These are phyloP conservation scores for Sphinx pinastri DNA, from an alignment of 2,888 invertebrate species.

Conservation along the genomic window DNA sequence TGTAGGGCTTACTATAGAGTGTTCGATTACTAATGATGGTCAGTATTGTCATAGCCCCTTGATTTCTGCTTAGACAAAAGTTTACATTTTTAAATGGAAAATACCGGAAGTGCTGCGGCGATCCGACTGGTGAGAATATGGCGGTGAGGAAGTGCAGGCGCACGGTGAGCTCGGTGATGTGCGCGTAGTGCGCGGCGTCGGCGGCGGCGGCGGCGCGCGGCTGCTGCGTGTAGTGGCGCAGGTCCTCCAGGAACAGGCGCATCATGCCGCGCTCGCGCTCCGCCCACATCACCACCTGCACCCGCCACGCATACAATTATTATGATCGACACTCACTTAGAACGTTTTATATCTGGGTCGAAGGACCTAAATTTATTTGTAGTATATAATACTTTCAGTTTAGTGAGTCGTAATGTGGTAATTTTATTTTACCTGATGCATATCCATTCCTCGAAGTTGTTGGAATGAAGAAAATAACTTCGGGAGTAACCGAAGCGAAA, in stretches of 20 bases:
- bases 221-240: constrained; percentile 86
- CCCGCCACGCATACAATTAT: background rate
- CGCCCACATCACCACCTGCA: constrained; percentile 93
- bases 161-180: constrained; percentile 95
- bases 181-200: constrained; percentile 79
- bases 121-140: constrained; percentile 94
- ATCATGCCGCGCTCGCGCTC: constrained; percentile 96
- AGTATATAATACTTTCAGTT: too few relatives aligned
- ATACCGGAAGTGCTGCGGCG: constrained; percentile 93
- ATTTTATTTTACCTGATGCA: constrained; percentile 85
- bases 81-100: constrained; percentile 32
- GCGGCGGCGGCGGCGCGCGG: constrained; percentile 43
- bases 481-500: constrained; percentile 93
- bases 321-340: background rate
- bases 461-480: constrained; percentile 96
- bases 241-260: constrained; percentile 94
- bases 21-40: too few relatives aligned
- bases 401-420: too few relatives aligned
- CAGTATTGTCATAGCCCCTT: too few relatives aligned
- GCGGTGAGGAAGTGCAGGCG: constrained; percentile 96
- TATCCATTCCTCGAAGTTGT: constrained; percentile 93
- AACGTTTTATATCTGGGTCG: background rate
- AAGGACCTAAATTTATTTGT: background rate
- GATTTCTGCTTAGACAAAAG: too few relatives aligned
- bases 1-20: too few relatives aligned